Conservation (phyloP, 2,113 vertebrate species). For the Atrichornis clamosus region DNA sequence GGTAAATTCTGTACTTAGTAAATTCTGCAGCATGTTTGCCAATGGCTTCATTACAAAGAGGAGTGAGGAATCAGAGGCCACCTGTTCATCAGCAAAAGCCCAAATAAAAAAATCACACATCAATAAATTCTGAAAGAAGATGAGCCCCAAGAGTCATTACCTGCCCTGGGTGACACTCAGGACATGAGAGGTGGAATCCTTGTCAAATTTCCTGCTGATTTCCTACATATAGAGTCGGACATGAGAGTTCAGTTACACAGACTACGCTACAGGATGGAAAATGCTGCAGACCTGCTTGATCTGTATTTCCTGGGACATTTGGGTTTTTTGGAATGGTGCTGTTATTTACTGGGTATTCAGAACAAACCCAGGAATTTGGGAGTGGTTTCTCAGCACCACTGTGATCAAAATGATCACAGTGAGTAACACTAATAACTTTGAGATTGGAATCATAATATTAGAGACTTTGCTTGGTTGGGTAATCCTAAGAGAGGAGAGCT, state of each 20-base stretch:
- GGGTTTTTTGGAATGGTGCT: background rate
- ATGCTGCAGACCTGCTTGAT: background rate
- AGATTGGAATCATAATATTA: background rate
- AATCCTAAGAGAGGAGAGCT: background rate
- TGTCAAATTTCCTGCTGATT: background rate
- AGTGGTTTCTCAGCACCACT: background rate
- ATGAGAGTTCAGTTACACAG: background rate
- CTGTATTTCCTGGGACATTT: background rate
- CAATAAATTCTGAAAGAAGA: background rate
- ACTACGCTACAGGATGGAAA: background rate
- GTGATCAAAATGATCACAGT: background rate
- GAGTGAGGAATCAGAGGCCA: background rate
- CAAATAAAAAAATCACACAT: background rate
- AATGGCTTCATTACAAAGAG: background rate
- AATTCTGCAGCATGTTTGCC: background rate
- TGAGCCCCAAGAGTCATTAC: background rate
- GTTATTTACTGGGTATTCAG: background rate
- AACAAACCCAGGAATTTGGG: background rate
- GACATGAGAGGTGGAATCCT: background rate
- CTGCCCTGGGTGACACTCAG: background rate
- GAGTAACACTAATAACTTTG: background rate
- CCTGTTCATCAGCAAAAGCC: background rate
- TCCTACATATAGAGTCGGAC: background rate
- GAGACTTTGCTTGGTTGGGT: background rate
- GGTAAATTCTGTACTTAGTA: conserved; percentile 7